phyloP scores from a whole-genome alignment of 2,797 vertebrate genomes.

The Leptodactylus fallax region DNA sequence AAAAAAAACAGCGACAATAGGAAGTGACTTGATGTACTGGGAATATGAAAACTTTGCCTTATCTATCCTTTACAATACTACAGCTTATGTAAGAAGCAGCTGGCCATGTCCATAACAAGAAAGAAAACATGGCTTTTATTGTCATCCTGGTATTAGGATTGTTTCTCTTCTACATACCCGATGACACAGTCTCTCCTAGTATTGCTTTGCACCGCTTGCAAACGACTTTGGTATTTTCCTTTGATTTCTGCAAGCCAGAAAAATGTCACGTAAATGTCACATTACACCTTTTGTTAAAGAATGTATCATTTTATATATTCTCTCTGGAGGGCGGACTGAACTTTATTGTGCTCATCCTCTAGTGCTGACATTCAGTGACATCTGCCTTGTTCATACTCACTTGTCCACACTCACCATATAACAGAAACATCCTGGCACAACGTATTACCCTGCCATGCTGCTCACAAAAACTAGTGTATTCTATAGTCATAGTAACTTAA shows the following conservation, averaged over 20 bases:
- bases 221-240: constrained; percentile 80
- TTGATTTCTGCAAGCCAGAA: constrained; percentile 81
- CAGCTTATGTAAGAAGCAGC: not conserved
- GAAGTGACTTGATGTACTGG: constrained; percentile 10
- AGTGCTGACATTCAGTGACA: constrained; percentile 63
- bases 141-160: constrained; percentile 25
- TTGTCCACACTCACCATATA: constrained; percentile 19
- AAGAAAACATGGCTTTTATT: constrained; percentile 7
- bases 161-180: constrained; percentile 80
- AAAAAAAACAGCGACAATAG: not conserved
- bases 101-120: constrained; percentile 17
- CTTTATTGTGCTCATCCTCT: constrained; percentile 68
- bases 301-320: constrained; percentile 67
- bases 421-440: not conserved
- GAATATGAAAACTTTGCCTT: constrained; percentile 19
- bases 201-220: constrained; percentile 87
- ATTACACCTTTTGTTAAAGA: constrained; percentile 70
- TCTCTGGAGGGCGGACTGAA: constrained; percentile 66
- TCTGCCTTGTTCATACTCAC: constrained; percentile 28
- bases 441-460: not conserved
- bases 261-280: constrained; percentile 75
- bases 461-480: not conserved
- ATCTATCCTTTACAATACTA: constrained; percentile 9
- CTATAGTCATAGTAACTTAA: not conserved
- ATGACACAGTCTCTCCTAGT: constrained; percentile 85